These are phyloP conservation scores for Chlamydotis undulata DNA, from an alignment of 2,113 vertebrate genomes.

Conservation along the genomic window DNA sequence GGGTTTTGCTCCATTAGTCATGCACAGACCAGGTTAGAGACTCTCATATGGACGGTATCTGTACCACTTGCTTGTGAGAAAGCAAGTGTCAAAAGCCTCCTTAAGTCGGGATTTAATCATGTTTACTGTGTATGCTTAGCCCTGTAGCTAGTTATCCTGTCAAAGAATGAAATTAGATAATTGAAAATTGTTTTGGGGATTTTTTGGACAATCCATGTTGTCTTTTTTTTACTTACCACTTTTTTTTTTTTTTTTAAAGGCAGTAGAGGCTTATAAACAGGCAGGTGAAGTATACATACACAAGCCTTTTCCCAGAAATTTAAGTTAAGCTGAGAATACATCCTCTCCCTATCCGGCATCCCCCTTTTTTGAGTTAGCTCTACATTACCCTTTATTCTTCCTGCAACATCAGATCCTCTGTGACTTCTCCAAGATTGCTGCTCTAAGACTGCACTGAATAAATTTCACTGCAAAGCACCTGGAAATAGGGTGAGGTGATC, in stretches of 20 bases:
- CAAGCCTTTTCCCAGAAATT: neutral
- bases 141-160: neutral
- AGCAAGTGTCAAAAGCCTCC: neutral
- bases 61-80: neutral
- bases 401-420: neutral
- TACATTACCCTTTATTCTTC: neutral
- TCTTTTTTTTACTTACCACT: no score
- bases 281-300: neutral
- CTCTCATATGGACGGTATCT: neutral
- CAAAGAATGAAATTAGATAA: neutral
- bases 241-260: neutral
- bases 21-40: rapidly evolving
- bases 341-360: neutral
- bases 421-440: neutral
- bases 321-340: neutral
- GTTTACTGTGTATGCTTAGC: neutral
- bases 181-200: no score
- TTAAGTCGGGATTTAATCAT: neutral
- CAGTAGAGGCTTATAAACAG: neutral
- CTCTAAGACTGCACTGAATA: neutral
- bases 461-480: neutral
- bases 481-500: neutral
- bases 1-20: neutral
- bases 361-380: neutral
- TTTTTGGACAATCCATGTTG: no score